These are phyloP conservation scores for Athalia circularis DNA, from an alignment of 2,888 invertebrate species.

Conservation along the genomic window DNA sequence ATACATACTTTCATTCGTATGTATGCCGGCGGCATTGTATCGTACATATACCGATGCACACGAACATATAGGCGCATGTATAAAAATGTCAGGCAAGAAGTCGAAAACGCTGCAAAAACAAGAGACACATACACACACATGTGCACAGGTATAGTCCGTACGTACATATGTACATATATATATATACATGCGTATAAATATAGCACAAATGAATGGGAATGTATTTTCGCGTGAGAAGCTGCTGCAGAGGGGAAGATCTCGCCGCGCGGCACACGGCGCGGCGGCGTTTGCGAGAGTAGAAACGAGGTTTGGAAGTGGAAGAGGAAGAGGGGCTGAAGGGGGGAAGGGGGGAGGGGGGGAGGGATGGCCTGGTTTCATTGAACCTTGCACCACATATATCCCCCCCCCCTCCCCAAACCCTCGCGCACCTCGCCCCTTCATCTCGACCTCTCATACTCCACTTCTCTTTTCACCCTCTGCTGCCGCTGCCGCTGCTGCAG, in stretches of 20 bases:
- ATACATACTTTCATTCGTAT: no score
- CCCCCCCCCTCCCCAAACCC: constrained; percentile 19
- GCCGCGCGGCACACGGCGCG: neutral
- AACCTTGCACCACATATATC: constrained; percentile 59
- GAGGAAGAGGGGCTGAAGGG: constrained; percentile 42
- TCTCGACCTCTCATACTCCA: constrained; percentile 38
- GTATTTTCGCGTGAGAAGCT: constrained; percentile 62
- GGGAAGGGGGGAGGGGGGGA: constrained; percentile 59
- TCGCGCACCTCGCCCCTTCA: constrained; percentile 26
- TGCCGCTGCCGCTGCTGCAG: constrained; percentile 34
- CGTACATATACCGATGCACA: no score
- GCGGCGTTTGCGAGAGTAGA: no score
- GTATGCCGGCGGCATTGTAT: no score
- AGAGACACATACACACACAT: neutral
- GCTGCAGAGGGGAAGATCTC: constrained; percentile 9
- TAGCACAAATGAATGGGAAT: constrained; percentile 51
- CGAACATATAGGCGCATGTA: no score
- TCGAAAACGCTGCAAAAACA: neutral
- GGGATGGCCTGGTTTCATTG: constrained; percentile 71
- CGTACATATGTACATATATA: neutral
- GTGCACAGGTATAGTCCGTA: no score
- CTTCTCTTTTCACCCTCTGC: constrained; percentile 51
- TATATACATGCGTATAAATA: neutral
- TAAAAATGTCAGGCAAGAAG: neutral
- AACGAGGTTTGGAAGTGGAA: constrained; percentile 12